These are phyloP conservation scores for Lingula anatina DNA, from an alignment of 2,888 invertebrate genomes.

Conservation along the genomic window DNA sequence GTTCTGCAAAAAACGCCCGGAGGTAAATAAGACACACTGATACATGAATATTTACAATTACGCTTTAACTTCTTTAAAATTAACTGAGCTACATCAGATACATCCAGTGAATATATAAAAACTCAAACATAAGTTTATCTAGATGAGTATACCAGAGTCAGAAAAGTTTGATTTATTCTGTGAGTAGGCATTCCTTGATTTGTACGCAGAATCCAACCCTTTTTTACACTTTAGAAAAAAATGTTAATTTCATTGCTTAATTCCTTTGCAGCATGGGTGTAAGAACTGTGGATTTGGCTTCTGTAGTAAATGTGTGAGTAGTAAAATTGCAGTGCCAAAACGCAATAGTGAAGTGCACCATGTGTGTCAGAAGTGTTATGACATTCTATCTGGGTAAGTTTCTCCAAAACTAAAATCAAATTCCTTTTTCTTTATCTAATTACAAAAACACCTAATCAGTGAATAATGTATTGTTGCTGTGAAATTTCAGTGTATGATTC, in stretches of 20 bases:
- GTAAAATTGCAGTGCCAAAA: slow-evolving; percentile 64
- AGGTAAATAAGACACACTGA: no score
- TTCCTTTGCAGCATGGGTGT: slow-evolving; percentile 67
- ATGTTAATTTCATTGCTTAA: background rate
- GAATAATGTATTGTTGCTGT: no score
- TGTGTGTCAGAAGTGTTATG: slow-evolving; percentile 62
- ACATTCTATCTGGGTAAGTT: slow-evolving; percentile 43
- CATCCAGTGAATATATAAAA: no score
- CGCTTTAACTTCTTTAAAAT: no score
- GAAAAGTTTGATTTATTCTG: background rate
- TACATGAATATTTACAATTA: no score
- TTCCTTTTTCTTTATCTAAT: background rate
- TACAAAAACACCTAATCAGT: background rate
- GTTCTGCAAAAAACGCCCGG: no score
- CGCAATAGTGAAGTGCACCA: slow-evolving; percentile 62
- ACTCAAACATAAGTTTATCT: no score
- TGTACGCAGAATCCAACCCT: background rate
- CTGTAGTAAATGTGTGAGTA: slow-evolving; percentile 74
- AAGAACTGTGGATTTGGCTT: slow-evolving; percentile 78
- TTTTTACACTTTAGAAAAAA: no score
- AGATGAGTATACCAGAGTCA: no score
- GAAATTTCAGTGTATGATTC: no score
- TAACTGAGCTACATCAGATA: no score
- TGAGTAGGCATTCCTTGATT: background rate
- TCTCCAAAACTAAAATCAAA: background rate